Conservation (phyloP, 2,888 invertebrate species). For the Cartodere bifasciata region DNA sequence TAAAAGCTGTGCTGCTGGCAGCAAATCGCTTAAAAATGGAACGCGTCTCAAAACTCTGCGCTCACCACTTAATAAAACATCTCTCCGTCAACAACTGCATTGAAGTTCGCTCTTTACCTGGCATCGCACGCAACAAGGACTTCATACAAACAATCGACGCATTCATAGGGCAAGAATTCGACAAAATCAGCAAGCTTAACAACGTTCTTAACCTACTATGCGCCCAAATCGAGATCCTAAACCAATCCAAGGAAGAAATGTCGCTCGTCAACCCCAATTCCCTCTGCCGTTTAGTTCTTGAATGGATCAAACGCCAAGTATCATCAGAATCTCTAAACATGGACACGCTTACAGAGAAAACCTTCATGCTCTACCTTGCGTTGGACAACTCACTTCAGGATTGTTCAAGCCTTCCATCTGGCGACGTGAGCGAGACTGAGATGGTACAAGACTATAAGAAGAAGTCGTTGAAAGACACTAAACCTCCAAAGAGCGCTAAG, state of each 20-base stretch:
- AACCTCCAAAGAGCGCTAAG: slow-evolving; percentile 32
- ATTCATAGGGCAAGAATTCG: slow-evolving; percentile 57
- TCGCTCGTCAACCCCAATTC: slow-evolving; percentile 43
- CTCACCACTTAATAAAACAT: slow-evolving; percentile 52
- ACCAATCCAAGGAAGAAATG: slow-evolving; percentile 58
- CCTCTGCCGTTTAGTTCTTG: slow-evolving; percentile 48
- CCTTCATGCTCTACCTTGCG: slow-evolving; percentile 64
- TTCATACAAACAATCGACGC: slow-evolving; percentile 54
- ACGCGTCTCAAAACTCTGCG: slow-evolving; percentile 58
- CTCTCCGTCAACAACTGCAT: slow-evolving; percentile 47
- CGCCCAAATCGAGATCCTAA: slow-evolving; percentile 60
- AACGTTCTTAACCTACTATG: slow-evolving; percentile 52
- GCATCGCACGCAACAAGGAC: slow-evolving; percentile 42
- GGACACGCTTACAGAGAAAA: slow-evolving; percentile 45
- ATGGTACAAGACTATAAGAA: slow-evolving; percentile 66
- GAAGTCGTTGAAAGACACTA: slow-evolving; percentile 32
- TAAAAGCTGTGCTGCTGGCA: slow-evolving; percentile 68
- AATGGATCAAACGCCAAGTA: slow-evolving; percentile 44
- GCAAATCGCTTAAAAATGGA: slow-evolving; percentile 68
- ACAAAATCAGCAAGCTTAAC: slow-evolving; percentile 48
- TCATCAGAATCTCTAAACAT: slow-evolving; percentile 29
- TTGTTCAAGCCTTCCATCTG: slow-evolving; percentile 58
- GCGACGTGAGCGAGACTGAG: slow-evolving; percentile 56
- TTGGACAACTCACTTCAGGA: slow-evolving; percentile 65
- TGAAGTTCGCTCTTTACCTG: slow-evolving; percentile 47